Evolutionary conservation across 37 sponge, comb jelly and placozoan species (phyloP), one percentile per base, ranked within the genome.

Genomic region (Mnemiopsis leidyi): DNA sequence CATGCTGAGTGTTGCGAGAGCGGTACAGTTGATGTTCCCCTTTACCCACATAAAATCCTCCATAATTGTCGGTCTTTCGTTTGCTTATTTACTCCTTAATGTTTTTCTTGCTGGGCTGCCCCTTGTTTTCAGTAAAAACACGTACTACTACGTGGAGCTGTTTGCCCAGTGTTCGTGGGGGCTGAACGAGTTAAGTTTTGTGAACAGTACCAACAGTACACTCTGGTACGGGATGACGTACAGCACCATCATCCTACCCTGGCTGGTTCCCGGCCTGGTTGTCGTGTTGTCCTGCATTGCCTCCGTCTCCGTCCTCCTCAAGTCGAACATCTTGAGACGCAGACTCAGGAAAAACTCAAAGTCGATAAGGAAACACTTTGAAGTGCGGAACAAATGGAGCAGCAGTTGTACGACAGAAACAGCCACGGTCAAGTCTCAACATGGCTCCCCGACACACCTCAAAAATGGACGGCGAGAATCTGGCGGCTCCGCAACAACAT

Each of bases 101-200:
- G 61, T 85, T 5, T 38, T 29, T 33, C 90, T 85, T 20, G 90
- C 90, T 2, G 36, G 32, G 26, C 40, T 40, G 3, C 90, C 90
- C 90, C n/a, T 85, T 0, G 33, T 85, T 37, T 85, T 85, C 90
- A 39, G 48, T 39, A 13, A 35, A 2, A 5, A 0, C 38, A 37
- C 38, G 61, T 85, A 85, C 61, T 37, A 85, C 90, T 85, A 85
- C 61, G 24, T 61, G 13, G 16, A 3, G 28, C 26, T 40, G 29
- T 33, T 85, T 21, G 90, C 48, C 0, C 90, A 85, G 90, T 85
- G 90, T 21, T 39, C 90, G 24, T 85, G 90, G 90, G 90, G 90
- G 0, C 2, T 85, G 13, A 28, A 85, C 61, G 90, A 85, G 35
- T 37, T 85, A 61, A 85, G 90, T 33, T 85, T 85, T 39, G 90